phyloP scores from a whole-genome alignment of 2,113 vertebrate genomes.

The Sorex fumeus region DNA sequence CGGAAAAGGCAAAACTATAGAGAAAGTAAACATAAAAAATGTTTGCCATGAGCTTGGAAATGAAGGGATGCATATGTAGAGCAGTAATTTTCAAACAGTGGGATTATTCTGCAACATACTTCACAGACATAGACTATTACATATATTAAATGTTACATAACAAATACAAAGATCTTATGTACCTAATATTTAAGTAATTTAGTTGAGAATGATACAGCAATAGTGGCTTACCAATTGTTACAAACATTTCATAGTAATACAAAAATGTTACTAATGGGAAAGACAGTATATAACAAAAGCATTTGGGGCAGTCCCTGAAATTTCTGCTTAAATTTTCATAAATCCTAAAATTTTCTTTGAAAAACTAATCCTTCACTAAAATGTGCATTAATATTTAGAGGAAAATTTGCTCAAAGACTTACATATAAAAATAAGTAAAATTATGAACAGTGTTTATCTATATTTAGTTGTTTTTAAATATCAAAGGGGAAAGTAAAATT shows the following conservation, averaged over 20 bases:
- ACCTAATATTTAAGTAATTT: background rate
- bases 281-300: background rate
- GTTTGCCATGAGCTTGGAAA: background rate
- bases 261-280: background rate
- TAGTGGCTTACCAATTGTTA: background rate
- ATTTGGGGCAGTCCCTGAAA: background rate
- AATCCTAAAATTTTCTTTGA: background rate
- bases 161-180: background rate
- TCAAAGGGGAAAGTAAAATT: background rate
- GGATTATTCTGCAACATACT: background rate
- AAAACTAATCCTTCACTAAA: too few relatives aligned
- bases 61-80: background rate
- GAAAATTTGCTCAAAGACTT: background rate
- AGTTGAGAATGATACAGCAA: too few relatives aligned
- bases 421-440: background rate
- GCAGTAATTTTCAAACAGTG: background rate
- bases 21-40: background rate
- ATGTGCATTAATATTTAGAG: background rate
- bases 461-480: background rate
- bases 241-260: background rate
- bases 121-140: background rate
- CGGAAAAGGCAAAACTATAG: slow-evolving; percentile 5
- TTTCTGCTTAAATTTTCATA: slow-evolving; percentile 5
- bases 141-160: slow-evolving; percentile 22
- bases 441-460: background rate